Conservation (phyloP, 2,888 invertebrate species). For the Spatulosminthurus flaviceps region DNA sequence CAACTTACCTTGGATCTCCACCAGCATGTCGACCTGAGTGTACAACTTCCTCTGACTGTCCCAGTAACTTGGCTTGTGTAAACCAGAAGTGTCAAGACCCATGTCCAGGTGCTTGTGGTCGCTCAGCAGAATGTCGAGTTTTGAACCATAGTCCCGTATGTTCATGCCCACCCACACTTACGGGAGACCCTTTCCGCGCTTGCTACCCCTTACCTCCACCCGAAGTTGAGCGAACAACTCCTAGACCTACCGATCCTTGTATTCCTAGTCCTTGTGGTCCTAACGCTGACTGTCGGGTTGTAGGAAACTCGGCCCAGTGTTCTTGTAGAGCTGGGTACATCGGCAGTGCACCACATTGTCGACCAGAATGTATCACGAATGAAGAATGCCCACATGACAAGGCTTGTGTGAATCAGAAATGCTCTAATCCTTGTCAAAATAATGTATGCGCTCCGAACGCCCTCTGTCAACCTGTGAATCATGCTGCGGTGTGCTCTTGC, state of each 20-base stretch:
- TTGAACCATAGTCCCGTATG: slow-evolving; percentile 82
- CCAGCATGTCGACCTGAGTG: slow-evolving; percentile 76
- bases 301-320: slow-evolving; percentile 69
- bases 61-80: slow-evolving; percentile 81
- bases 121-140: slow-evolving; percentile 77
- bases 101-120: slow-evolving; percentile 78
- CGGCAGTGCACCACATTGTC: slow-evolving; percentile 72
- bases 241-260: slow-evolving; percentile 63
- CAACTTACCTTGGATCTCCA: slow-evolving; percentile 83
- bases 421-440: slow-evolving; percentile 69
- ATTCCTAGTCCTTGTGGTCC: slow-evolving; percentile 73
- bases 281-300: slow-evolving; percentile 71
- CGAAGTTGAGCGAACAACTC: slow-evolving; percentile 72
- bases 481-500: slow-evolving; percentile 64
- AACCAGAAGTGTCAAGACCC: slow-evolving; percentile 85
- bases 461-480: slow-evolving; percentile 54
- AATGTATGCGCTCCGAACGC: slow-evolving; percentile 49
- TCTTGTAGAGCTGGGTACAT: slow-evolving; percentile 73
- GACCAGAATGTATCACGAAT: slow-evolving; percentile 65
- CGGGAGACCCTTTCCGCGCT: slow-evolving; percentile 76
- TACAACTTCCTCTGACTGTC: slow-evolving; percentile 69
- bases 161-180: slow-evolving; percentile 72
- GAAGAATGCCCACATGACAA: slow-evolving; percentile 75
- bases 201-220: slow-evolving; percentile 53
- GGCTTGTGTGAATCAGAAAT: slow-evolving; percentile 76